A percentile compares a stretch with the other conserved stretches of the same genome.
Conservation (phyloP, 2,888 invertebrate genomes). For the Drosophila mercatorum region DNA sequence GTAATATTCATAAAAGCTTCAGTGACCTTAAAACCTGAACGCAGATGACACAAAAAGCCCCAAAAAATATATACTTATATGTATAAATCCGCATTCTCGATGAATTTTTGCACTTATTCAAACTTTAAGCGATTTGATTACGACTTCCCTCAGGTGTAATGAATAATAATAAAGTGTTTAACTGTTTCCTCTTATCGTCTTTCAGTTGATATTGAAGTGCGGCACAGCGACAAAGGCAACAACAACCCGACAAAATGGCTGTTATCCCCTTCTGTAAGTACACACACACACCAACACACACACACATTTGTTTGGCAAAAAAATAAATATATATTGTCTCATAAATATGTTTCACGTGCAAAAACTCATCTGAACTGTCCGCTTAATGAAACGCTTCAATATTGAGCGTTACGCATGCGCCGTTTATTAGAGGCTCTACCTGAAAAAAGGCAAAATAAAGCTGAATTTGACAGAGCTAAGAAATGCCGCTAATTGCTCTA, state of each 20-base stretch:
- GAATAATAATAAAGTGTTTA: conserved; percentile 28
- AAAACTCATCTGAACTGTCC: conserved; percentile 31
- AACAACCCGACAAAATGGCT: conserved; percentile 59
- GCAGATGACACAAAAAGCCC: neutral
- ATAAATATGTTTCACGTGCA: conserved; percentile 58
- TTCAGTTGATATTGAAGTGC: conserved; percentile 43
- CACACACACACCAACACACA: neutral
- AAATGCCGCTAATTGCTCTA: conserved; percentile 47
- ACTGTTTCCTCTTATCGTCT: conserved; percentile 37
- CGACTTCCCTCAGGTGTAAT: conserved; percentile 15
- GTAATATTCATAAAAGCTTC: neutral
- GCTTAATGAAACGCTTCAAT: conserved; percentile 38
- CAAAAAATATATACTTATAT: neutral
- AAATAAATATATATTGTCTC: conserved; percentile 14
- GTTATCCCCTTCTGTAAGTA: conserved; percentile 71
- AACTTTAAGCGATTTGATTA: conserved; percentile 15
- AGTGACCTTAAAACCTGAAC: neutral
- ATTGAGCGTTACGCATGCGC: conserved; percentile 58
- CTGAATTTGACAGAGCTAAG: conserved; percentile 31
- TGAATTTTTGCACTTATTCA: conserved; percentile 18
- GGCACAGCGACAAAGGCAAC: conserved; percentile 13
- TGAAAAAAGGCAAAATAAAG: conserved; percentile 10
- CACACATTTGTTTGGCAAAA: conserved; percentile 7
- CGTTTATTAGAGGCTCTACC: conserved; percentile 34
- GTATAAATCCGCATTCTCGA: conserved; percentile 32